phyloP scores from a whole-genome alignment of 2,113 vertebrate genomes.

The Cololabis saira region DNA sequence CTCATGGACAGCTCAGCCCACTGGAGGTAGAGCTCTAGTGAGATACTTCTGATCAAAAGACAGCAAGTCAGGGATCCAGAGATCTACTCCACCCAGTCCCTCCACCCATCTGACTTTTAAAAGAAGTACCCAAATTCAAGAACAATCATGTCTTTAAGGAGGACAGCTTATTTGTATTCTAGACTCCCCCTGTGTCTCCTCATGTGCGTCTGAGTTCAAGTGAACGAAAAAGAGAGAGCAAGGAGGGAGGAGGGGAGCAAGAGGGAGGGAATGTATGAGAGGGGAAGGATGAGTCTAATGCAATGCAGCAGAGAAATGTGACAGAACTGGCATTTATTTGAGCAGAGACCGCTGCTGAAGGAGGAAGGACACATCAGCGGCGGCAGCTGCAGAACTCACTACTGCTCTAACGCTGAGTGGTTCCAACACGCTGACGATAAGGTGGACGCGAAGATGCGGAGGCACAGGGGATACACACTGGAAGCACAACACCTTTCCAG shows the following conservation, averaged over 20 bases:
- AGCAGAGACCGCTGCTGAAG: constrained; percentile 72
- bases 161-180: constrained; percentile 83
- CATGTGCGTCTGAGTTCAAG: constrained; percentile 78
- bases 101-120: constrained; percentile 26
- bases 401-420: constrained; percentile 62
- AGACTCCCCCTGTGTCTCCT: constrained; percentile 69
- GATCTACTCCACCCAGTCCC: constrained; percentile 28
- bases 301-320: constrained; percentile 80
- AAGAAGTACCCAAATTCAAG: constrained; percentile 37
- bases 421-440: constrained; percentile 60
- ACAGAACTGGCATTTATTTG: constrained; percentile 80
- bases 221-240: constrained; percentile 68
- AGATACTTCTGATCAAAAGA: constrained; percentile 33
- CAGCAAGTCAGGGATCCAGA: constrained; percentile 14
- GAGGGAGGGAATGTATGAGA: constrained; percentile 61
- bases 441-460: constrained; percentile 58
- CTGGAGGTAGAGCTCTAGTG: constrained; percentile 1
- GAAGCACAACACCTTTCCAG: constrained; percentile 40
- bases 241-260: constrained; percentile 57
- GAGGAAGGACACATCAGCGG: constrained; percentile 54
- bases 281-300: constrained; percentile 72
- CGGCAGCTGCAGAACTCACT: constrained; percentile 34
- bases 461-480: constrained; percentile 35
- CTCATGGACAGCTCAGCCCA: constrained; percentile 15
- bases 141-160: constrained; percentile 82